These are phyloP conservation scores for Rostratula benghalensis DNA, from an alignment of 2,113 vertebrate genomes.

Conservation along the genomic window DNA sequence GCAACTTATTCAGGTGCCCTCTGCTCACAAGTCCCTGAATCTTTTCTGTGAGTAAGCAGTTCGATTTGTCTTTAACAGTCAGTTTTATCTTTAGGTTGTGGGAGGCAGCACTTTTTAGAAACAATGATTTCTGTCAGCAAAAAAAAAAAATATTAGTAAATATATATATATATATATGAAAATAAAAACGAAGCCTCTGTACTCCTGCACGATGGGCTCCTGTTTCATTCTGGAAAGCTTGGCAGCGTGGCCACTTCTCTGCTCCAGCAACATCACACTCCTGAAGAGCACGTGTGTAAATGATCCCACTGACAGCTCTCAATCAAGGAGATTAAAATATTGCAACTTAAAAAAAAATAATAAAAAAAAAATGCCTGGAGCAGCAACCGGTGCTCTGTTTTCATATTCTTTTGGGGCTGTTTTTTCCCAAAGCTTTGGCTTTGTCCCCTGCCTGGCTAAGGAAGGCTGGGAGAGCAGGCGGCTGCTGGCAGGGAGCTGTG, in stretches of 20 bases:
- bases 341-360: neutral
- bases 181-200: neutral
- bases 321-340: neutral
- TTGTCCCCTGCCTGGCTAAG: slow-evolving; percentile 76
- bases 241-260: neutral
- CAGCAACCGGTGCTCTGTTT: neutral
- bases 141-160: too few relatives aligned
- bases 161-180: too few relatives aligned
- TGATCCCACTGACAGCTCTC: neutral
- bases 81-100: neutral
- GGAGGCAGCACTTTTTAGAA: neutral
- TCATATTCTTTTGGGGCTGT: neutral
- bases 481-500: slow-evolving; percentile 69
- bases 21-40: neutral
- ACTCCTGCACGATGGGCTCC: fast-evolving
- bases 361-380: neutral
- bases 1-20: neutral
- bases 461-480: slow-evolving; percentile 70
- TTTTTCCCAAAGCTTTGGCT: slow-evolving; percentile 60
- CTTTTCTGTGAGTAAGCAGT: neutral
- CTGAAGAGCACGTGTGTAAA: neutral
- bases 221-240: fast-evolving
- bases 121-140: neutral
- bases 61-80: neutral
- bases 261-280: neutral